phyloP scores from a whole-genome alignment of 2,113 vertebrate species.

The Onychostruthus taczanowskii region DNA sequence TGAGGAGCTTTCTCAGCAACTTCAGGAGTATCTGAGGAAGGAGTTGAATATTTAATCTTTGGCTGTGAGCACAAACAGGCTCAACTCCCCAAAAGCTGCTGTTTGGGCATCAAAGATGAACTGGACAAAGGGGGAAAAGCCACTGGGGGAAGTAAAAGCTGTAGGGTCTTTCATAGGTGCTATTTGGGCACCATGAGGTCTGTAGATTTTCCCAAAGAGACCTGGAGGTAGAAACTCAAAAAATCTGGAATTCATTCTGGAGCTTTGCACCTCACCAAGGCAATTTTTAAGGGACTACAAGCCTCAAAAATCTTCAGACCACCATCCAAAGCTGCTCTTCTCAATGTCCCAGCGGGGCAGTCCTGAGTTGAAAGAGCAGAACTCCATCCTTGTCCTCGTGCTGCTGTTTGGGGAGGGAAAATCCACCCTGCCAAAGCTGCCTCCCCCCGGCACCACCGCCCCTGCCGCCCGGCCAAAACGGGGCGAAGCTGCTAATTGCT shows the following conservation, averaged over 20 bases:
- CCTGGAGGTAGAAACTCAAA: not conserved
- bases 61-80: not conserved
- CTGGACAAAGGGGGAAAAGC: fast-evolving
- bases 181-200: not conserved
- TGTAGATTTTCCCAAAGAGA: not conserved
- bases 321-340: not conserved
- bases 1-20: not conserved
- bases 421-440: not conserved
- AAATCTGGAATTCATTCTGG: not conserved
- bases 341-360: fast-evolving
- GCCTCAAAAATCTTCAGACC: not conserved
- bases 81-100: fast-evolving
- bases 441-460: not conserved
- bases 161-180: fast-evolving
- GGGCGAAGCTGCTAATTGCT: slow-evolving; percentile 53
- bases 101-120: not conserved
- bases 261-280: no score
- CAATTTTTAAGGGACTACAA: not conserved
- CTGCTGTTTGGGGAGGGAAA: not conserved
- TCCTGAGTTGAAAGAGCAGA: not conserved
- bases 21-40: not conserved
- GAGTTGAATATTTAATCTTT: not conserved
- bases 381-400: not conserved
- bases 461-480: not conserved
- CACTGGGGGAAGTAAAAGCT: not conserved